Base-by-base conservation (phyloP, 2,797 vertebrate genomes). In the Steatocranus sp. region DNA sequence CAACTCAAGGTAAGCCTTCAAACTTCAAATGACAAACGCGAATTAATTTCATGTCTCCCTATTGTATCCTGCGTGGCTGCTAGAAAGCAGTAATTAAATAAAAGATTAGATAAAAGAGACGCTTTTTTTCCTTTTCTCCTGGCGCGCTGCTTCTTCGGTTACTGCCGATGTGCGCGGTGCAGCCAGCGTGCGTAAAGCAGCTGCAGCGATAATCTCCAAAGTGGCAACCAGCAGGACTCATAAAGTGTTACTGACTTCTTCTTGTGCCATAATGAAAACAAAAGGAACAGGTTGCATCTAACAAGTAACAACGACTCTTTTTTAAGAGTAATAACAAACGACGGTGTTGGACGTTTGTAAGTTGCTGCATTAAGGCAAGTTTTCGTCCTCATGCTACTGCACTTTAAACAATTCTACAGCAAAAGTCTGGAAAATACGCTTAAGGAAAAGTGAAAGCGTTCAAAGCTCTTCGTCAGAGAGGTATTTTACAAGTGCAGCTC, bases 1-100 rank as follows among this genome's bases (percentile, higher is more conserved):
- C 91, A 91, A 90, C 77, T 94, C 87, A 84, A 95, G 95, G 95
- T 95, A 94, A 94, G 93, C 25, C 34, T 23, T 43, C 15, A 11
- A 75, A 78, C 50, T 79, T 68, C 51, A 49, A 58, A 50, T 51
- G 4, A 17, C 41, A 36, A 58, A 38, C 53, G 5, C 11, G 70
- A 58, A 75, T 83, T 50, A 1, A 20, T 83, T 70, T n/a, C 4
- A 18, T 18, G 10, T 58, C 23, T 27, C 11, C 7, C 41, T 8
- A 7, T 20, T 78, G 76, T 14, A 23, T 43, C 63, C 5, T 15
- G 6, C 48, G 11, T 36, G 36, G 25, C 4, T 41, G 7, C 11
- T 17, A 61, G 11, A 32, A 81, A 15, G 25, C 56, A 73, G 50
- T 7, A 11, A 38, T 73, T 25, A 1, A 20, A 74, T 46, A 20